A percentile compares a stretch with the other conserved stretches of the same genome.
Conservation (phyloP, 2,113 vertebrate genomes). For the Austrofundulus limnaeus region DNA sequence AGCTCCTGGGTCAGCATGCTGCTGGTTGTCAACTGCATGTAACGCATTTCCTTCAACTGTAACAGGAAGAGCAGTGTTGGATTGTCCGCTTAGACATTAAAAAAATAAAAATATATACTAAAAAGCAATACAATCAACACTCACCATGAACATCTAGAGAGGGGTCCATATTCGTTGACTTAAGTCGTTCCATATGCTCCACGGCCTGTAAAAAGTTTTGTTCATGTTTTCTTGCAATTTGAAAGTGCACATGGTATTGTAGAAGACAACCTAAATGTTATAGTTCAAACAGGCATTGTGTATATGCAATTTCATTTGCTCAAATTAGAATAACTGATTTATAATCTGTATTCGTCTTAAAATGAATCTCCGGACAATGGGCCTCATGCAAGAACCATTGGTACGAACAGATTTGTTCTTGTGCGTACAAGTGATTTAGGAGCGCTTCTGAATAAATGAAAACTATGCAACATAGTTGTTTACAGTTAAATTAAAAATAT, state of each 20-base stretch:
- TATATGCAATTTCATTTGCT: neutral
- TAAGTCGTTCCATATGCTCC: constrained; percentile 92
- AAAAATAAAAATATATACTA: constrained; percentile 1
- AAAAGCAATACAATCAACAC: constrained; percentile 15
- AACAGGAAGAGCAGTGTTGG: constrained; percentile 8
- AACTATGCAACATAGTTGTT: too few relatives aligned
- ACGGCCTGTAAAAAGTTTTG: constrained; percentile 79
- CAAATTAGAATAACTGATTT: too few relatives aligned
- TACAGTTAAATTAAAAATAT: too few relatives aligned
- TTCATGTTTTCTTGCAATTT: neutral
- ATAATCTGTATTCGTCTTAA: too few relatives aligned
- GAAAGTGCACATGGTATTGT: too few relatives aligned
- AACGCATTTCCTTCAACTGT: constrained; percentile 71
- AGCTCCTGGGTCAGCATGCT: constrained; percentile 45
- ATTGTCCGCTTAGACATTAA: neutral
- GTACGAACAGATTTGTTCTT: too few relatives aligned
- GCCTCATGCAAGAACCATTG: too few relatives aligned
- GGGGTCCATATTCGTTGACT: constrained; percentile 81
- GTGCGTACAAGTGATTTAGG: too few relatives aligned
- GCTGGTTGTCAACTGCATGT: constrained; percentile 31
- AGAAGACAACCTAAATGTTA: too few relatives aligned
- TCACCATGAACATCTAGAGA: constrained; percentile 81
- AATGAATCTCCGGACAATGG: too few relatives aligned
- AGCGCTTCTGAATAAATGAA: too few relatives aligned
- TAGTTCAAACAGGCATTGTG: neutral